Evolutionary conservation across 2,113 vertebrate genomes (phyloP).

Genomic region (Mellivora capensis): DNA sequence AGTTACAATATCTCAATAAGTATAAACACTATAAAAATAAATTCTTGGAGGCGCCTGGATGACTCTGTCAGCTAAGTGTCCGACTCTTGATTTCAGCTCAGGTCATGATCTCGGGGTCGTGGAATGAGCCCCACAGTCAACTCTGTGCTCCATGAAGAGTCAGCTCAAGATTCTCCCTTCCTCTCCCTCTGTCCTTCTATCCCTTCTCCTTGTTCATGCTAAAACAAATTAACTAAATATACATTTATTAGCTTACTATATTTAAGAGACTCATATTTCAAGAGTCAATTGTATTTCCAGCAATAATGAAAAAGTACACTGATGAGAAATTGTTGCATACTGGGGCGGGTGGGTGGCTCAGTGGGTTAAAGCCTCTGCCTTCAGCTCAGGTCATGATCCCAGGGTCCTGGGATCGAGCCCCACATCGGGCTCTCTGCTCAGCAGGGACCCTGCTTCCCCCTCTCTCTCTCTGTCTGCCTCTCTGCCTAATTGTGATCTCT

Average conservation of each 20-base stretch:
- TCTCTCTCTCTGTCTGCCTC: too few species aligned
- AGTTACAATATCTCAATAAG: background rate
- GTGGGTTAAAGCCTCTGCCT: too few species aligned
- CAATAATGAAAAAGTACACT: background rate
- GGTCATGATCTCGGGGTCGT: background rate
- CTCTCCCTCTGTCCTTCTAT: background rate
- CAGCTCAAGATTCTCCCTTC: background rate
- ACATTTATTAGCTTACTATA: background rate
- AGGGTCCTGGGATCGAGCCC: too few species aligned
- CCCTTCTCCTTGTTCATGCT: background rate
- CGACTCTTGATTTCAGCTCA: background rate
- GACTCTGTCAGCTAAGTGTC: background rate
- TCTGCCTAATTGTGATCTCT: too few species aligned
- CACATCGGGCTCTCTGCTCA: too few species aligned
- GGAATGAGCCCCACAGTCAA: background rate
- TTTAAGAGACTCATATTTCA: background rate
- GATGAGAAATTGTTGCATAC: background rate
- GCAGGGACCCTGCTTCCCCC: too few species aligned
- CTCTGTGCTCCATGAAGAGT: background rate
- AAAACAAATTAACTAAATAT: background rate
- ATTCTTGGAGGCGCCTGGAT: background rate
- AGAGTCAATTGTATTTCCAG: background rate
- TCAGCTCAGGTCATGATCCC: too few species aligned
- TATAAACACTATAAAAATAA: background rate
- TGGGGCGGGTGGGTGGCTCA: too few species aligned